Percentiles rank a stretch among this genome's conserved stretches.
Evolutionary conservation across 1,140 invertebrate genomes (phyloP).

Genomic region (Drosophila burlai): DNA sequence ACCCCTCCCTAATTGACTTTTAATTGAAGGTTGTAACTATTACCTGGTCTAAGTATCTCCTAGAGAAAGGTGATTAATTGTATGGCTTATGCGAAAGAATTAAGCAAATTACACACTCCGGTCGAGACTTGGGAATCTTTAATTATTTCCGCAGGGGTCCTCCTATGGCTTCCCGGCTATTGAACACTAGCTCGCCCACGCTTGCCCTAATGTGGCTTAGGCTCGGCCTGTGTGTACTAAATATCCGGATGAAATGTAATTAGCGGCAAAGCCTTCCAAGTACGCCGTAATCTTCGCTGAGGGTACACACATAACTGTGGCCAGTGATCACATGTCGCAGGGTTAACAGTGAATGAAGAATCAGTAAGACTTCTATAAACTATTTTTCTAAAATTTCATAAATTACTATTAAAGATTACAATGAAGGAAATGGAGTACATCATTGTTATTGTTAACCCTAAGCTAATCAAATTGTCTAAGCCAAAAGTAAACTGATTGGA

Average conservation of each 20-base stretch:
- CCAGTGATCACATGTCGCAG: neutral
- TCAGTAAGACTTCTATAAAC: neutral
- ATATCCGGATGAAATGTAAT: constrained; percentile 66
- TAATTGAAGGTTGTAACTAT: constrained; percentile 71
- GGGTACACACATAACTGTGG: constrained; percentile 30
- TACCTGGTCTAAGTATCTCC: constrained; percentile 32
- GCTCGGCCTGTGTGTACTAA: constrained; percentile 46
- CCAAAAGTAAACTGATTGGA: constrained; percentile 57
- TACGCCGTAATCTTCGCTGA: constrained; percentile 36
- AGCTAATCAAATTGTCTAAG: constrained; percentile 51
- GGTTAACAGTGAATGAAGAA: neutral
- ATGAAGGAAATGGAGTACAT: neutral
- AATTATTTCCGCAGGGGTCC: constrained; percentile 33
- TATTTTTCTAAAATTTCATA: neutral
- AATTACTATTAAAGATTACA: neutral
- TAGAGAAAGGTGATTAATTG: constrained; percentile 62
- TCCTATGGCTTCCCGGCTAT: constrained; percentile 36
- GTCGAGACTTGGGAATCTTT: constrained; percentile 36
- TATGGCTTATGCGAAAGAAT: constrained; percentile 43
- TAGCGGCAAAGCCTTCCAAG: constrained; percentile 75
- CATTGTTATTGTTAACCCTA: neutral
- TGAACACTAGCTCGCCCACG: constrained; percentile 23
- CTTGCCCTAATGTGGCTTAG: constrained; percentile 45
- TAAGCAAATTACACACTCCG: constrained; percentile 58
- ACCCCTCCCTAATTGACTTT: constrained; percentile 67